These are phyloP conservation scores for Drosophila lini DNA, from an alignment of 1,140 invertebrate genomes.

Conservation along the genomic window DNA sequence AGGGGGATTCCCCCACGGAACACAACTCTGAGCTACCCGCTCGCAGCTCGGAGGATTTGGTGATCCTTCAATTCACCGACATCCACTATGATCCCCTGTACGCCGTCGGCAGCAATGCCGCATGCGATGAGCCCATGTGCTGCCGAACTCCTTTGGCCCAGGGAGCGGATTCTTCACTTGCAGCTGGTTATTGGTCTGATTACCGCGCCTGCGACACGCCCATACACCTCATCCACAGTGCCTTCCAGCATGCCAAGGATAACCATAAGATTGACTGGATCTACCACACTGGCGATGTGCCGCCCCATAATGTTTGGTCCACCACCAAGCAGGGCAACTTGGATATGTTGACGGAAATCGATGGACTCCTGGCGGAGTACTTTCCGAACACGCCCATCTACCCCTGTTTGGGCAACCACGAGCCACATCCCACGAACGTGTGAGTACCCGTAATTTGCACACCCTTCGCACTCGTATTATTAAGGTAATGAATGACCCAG, in stretches of 20 bases:
- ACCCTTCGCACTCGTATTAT: constrained; percentile 6
- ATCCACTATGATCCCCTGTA: constrained; percentile 93
- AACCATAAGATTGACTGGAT: constrained; percentile 89
- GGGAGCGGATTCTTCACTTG: constrained; percentile 19
- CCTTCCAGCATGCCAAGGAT: constrained; percentile 85
- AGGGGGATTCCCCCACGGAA: constrained; percentile 27
- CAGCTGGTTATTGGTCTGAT: constrained; percentile 90
- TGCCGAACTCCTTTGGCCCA: constrained; percentile 86
- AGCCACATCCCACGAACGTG: constrained; percentile 93
- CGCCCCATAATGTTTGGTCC: constrained; percentile 93
- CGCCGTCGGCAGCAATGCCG: constrained; percentile 86
- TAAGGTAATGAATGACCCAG: constrained; percentile 31
- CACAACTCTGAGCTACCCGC: constrained; percentile 48
- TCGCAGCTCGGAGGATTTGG: constrained; percentile 72
- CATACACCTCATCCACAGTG: constrained; percentile 87
- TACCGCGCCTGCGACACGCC: constrained; percentile 91
- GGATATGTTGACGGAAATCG: constrained; percentile 86
- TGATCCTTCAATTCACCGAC: constrained; percentile 91
- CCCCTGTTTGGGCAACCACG: constrained; percentile 94
- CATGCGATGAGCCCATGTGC: constrained; percentile 91
- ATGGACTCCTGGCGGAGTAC: constrained; percentile 86
- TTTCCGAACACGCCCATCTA: constrained; percentile 89
- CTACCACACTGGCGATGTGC: constrained; percentile 93
- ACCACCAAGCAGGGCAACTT: constrained; percentile 89
- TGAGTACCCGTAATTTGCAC: constrained; percentile 85